Percentiles rank a stretch among this genome's conserved stretches.
Conservation (phyloP, 2,888 invertebrate genomes). For the Hyposoter dolosus region DNA sequence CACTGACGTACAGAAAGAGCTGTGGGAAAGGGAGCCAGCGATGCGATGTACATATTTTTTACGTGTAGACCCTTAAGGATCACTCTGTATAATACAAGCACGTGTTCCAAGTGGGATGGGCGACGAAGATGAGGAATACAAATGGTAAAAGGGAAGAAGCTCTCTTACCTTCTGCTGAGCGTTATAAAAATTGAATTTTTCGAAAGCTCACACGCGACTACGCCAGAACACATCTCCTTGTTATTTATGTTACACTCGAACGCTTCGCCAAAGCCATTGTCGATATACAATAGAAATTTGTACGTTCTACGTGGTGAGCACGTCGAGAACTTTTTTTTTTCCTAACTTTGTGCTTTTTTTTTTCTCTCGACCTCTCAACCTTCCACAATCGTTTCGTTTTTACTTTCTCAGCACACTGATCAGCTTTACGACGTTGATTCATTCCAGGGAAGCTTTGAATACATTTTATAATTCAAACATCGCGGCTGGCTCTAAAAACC, state of each 20-base stretch:
- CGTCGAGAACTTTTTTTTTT: constrained; percentile 66
- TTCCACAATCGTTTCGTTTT: constrained; percentile 11
- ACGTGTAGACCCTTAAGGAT: not conserved
- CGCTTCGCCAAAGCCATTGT: constrained; percentile 73
- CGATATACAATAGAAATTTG: constrained; percentile 80
- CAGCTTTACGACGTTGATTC: not conserved
- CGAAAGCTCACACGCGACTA: constrained; percentile 67
- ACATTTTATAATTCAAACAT: not conserved
- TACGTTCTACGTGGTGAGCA: constrained; percentile 76
- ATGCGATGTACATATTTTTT: no score
- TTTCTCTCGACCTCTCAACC: not conserved
- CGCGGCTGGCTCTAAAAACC: no score
- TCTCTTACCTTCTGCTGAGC: constrained; percentile 72
- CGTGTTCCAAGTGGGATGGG: not conserved
- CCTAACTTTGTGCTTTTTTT: constrained; percentile 10
- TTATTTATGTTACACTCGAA: constrained; percentile 79
- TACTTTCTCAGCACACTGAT: constrained; percentile 11
- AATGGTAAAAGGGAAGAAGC: constrained; percentile 69
- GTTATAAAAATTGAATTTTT: constrained; percentile 81
- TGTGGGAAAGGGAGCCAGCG: not conserved
- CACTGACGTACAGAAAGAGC: constrained; percentile 5
- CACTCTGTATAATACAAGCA: not conserved
- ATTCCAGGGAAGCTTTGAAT: constrained; percentile 7
- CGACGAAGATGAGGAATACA: constrained; percentile 67
- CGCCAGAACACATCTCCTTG: constrained; percentile 59